Percentiles rank a stretch among this genome's conserved stretches.
Conservation (phyloP, 2,888 invertebrate genomes). For the Lycophotia porphyrea region DNA sequence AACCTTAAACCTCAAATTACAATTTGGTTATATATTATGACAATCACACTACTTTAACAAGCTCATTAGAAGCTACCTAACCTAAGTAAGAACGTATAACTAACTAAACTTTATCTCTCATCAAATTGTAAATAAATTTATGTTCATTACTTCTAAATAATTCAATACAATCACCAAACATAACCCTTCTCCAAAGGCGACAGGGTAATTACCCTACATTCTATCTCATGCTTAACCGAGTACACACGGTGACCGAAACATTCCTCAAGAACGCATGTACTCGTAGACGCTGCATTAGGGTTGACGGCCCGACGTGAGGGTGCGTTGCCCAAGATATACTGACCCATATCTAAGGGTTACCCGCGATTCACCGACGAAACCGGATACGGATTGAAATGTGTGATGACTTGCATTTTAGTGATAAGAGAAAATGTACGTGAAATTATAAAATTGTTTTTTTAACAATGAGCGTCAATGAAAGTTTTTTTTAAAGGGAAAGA, state of each 20-base stretch:
- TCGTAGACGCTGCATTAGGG: slow-evolving; percentile 45
- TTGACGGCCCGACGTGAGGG: slow-evolving; percentile 38
- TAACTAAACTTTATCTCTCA: background rate
- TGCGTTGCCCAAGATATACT: slow-evolving; percentile 57
- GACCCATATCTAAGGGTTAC: slow-evolving; percentile 58
- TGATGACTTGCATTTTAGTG: slow-evolving; percentile 18
- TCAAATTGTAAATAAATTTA: background rate
- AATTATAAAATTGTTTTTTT: background rate
- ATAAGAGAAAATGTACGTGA: background rate
- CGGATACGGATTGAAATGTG: background rate
- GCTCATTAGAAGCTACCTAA: background rate
- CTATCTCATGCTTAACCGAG: slow-evolving; percentile 10
- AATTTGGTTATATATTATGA: too few species aligned
- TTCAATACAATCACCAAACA: background rate
- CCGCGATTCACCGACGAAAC: slow-evolving; percentile 39
- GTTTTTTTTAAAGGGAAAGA: background rate
- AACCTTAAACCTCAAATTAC: too few species aligned
- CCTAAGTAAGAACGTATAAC: background rate
- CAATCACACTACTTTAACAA: background rate
- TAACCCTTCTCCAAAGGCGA: background rate
- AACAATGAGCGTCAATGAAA: too few species aligned
- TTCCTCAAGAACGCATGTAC: slow-evolving; percentile 45
- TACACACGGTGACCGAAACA: slow-evolving; percentile 51
- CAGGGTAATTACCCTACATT: slow-evolving; percentile 4
- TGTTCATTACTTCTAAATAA: background rate